phyloP scores from a whole-genome alignment of 2,888 invertebrate genomes.

The Platynereis dumerilii region DNA sequence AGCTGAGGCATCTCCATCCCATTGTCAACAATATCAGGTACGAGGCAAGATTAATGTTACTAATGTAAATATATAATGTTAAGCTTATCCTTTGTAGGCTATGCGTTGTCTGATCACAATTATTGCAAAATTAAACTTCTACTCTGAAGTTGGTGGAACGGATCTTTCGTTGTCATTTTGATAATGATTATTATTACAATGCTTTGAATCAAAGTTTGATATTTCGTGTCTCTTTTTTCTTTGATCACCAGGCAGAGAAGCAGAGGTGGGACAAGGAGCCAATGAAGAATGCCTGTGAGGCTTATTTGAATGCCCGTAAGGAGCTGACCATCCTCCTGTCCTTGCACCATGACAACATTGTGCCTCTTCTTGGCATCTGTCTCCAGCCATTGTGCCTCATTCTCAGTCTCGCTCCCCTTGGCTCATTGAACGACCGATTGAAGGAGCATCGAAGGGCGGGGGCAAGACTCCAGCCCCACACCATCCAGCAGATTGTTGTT shows the following conservation, averaged over 20 bases:
- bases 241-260: constrained; percentile 34
- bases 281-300: constrained; percentile 88
- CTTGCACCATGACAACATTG: constrained; percentile 88
- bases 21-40: constrained; percentile 32
- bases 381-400: constrained; percentile 87
- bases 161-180: too few relatives aligned
- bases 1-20: constrained; percentile 24
- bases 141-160: too few relatives aligned
- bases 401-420: constrained; percentile 88
- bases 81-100: too few relatives aligned
- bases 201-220: too few relatives aligned
- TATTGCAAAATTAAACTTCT: too few relatives aligned
- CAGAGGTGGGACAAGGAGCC: constrained; percentile 86
- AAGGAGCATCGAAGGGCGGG: constrained; percentile 87
- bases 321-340: constrained; percentile 89
- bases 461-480: constrained; percentile 79
- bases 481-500: constrained; percentile 82
- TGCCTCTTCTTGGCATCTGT: constrained; percentile 89
- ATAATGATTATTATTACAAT: too few relatives aligned
- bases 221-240: constrained; percentile 5
- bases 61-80: too few relatives aligned
- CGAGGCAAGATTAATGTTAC: too few relatives aligned
- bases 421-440: constrained; percentile 84
- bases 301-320: constrained; percentile 94
- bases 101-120: too few relatives aligned